Percentiles rank a stretch among this genome's conserved stretches.
These are phyloP conservation scores for Drosophila multiciliata DNA, from an alignment of 2,888 invertebrate species.

Conservation along the genomic window DNA sequence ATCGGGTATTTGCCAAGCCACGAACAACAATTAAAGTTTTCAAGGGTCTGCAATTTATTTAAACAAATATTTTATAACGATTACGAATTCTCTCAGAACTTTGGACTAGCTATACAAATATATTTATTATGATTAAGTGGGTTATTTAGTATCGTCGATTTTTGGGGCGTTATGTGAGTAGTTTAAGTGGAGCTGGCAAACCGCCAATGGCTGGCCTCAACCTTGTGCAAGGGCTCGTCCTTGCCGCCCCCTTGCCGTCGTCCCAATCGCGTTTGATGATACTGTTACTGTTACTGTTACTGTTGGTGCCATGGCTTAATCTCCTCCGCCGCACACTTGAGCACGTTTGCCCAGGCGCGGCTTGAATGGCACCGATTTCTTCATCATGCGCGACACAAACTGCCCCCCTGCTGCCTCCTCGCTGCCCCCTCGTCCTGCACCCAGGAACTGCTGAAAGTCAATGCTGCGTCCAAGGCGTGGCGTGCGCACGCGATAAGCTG, in stretches of 20 bases:
- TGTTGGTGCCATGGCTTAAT: conserved; percentile 67
- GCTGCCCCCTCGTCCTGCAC: conserved; percentile 28
- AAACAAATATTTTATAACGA: conserved; percentile 41
- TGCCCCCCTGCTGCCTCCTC: conserved; percentile 80
- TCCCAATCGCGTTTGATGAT: conserved; percentile 24
- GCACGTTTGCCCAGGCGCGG: conserved; percentile 85
- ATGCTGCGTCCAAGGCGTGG: conserved; percentile 86
- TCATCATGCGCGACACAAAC: conserved; percentile 85
- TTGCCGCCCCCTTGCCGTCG: conserved; percentile 18
- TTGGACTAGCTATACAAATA: conserved; percentile 43
- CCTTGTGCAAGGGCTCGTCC: conserved; percentile 67
- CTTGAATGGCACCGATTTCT: conserved; percentile 85
- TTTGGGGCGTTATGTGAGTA: conserved; percentile 44
- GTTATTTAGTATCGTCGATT: conserved; percentile 60
- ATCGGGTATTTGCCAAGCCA: background rate
- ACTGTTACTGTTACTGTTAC: conserved; percentile 43
- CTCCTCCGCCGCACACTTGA: conserved; percentile 73
- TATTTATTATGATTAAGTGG: conserved; percentile 49
- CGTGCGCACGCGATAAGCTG: conserved; percentile 81
- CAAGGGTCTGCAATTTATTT: conserved; percentile 64
- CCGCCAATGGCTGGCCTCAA: conserved; percentile 69
- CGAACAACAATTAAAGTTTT: conserved; percentile 21
- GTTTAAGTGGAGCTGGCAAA: conserved; percentile 53
- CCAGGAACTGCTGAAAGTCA: conserved; percentile 79
- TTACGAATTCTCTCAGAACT: conserved; percentile 42